Percentiles rank a stretch among this genome's conserved stretches.
Evolutionary conservation across 2,113 vertebrate genomes (phyloP).

Genomic region (Psittacus erithacus): DNA sequence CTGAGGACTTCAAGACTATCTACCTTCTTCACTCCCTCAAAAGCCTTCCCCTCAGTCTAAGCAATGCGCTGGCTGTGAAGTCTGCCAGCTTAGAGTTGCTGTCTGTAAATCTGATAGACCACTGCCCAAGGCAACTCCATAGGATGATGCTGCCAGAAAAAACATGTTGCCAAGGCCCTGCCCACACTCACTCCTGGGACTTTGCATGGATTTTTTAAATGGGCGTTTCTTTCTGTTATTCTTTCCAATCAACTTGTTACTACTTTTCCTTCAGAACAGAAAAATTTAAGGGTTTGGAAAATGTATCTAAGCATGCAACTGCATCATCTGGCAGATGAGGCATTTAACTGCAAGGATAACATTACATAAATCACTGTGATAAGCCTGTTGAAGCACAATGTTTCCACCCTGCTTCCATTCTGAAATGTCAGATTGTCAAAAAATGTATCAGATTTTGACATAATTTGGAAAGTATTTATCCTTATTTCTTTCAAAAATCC

Average conservation of each 20-base stretch:
- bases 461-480: conserved; percentile 17
- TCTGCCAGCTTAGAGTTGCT: not conserved
- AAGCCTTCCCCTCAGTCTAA: not conserved
- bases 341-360: conserved; percentile 6
- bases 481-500: not conserved
- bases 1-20: not conserved
- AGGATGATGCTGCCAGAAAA: not conserved
- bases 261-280: conserved; percentile 16
- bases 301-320: not conserved
- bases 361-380: not conserved
- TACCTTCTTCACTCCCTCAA: not conserved
- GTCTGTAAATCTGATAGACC: not conserved
- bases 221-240: not conserved
- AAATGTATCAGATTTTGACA: not conserved
- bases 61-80: not conserved
- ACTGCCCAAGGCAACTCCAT: not conserved
- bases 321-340: conserved; percentile 29
- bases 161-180: not conserved
- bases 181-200: not conserved
- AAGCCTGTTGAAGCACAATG: not conserved
- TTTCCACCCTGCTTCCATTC: conserved; percentile 5
- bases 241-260: conserved; percentile 16
- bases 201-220: not conserved
- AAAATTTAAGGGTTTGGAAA: conserved; percentile 22
- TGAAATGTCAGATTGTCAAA: not conserved